A percentile compares a stretch with the other conserved stretches of the same genome.
Conservation (phyloP, 2,113 vertebrate genomes). For the Xiphophorus couchianus region DNA sequence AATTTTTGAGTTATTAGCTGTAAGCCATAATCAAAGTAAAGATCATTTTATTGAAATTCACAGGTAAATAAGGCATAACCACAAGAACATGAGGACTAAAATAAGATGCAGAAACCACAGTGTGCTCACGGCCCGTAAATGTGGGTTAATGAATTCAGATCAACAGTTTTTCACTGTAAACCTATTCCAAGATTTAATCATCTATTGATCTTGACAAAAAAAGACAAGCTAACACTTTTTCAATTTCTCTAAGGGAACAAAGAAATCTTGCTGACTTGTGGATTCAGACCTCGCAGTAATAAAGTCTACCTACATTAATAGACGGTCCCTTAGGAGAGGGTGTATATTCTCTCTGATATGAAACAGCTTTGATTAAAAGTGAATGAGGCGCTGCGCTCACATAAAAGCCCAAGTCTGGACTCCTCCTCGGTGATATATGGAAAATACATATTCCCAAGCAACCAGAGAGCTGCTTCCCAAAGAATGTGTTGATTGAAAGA, state of each 20-base stretch:
- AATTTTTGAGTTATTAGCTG: neutral
- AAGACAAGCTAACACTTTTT: conserved; percentile 22
- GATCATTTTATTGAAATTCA: neutral
- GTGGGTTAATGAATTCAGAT: conserved; percentile 49
- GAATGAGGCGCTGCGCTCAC: conserved; percentile 70
- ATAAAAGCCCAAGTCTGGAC: conserved; percentile 69
- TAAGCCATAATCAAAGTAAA: too few species aligned
- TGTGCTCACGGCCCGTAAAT: conserved; percentile 40
- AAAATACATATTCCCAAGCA: conserved; percentile 80
- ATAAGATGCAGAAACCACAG: conserved; percentile 31
- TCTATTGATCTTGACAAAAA: conserved; percentile 50
- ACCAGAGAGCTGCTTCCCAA: conserved; percentile 63
- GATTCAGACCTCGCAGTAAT: conserved; percentile 55
- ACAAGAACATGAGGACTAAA: conserved; percentile 23
- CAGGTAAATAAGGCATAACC: conserved; percentile 57
- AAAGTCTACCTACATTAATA: conserved; percentile 55
- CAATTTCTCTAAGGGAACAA: conserved; percentile 39
- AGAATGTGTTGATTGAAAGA: conserved; percentile 77
- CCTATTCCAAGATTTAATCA: conserved; percentile 53
- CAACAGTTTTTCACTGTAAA: conserved; percentile 32
- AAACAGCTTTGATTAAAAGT: conserved; percentile 79
- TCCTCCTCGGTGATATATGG: conserved; percentile 73
- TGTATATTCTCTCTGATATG: conserved; percentile 70
- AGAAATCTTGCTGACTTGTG: conserved; percentile 38
- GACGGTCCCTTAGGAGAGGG: conserved; percentile 41